Conservation (phyloP, 2,888 invertebrate genomes). For the Cataglyphis rosenhaueri region DNA sequence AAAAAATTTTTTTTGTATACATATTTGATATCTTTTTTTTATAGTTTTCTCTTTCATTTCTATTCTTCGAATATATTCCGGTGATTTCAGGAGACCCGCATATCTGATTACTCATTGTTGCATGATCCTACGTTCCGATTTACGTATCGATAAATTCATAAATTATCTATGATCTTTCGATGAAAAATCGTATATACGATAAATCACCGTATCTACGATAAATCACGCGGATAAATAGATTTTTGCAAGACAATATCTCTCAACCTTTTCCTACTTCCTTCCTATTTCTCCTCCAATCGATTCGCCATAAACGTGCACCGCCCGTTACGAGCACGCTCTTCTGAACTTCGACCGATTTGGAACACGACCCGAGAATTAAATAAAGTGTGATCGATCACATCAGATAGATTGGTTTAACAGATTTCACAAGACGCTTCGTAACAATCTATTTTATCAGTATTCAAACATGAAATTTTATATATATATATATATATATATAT, state of each 20-base stretch:
- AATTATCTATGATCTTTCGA: slow-evolving; percentile 36
- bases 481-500: not conserved
- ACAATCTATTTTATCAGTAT: slow-evolving; percentile 6
- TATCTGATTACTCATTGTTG: slow-evolving; percentile 24
- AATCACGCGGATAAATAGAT: slow-evolving; percentile 55
- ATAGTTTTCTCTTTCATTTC: not conserved
- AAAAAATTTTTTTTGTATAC: not conserved
- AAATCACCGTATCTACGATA: slow-evolving; percentile 48
- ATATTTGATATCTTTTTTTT: not conserved
- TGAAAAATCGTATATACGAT: slow-evolving; percentile 41
- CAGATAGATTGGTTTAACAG: slow-evolving; percentile 23
- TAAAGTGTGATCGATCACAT: slow-evolving; percentile 55
- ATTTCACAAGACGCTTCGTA: slow-evolving; percentile 32
- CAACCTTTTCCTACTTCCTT: slow-evolving; percentile 17
- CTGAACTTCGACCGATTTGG: slow-evolving; percentile 42
- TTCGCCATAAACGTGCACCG: slow-evolving; percentile 36
- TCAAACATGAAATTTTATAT: slow-evolving; percentile 14
- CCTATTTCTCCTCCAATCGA: slow-evolving; percentile 57
- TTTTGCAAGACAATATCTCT: slow-evolving; percentile 45
- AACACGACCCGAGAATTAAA: slow-evolving; percentile 60
- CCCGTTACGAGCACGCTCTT: slow-evolving; percentile 40
- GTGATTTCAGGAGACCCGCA: not conserved
- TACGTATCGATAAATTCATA: slow-evolving; percentile 9
- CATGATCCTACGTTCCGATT: slow-evolving; percentile 11
- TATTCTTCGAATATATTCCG: not conserved